Conservation (phyloP, 2,797 vertebrate species). For the Hippopotamyrus pictus region DNA sequence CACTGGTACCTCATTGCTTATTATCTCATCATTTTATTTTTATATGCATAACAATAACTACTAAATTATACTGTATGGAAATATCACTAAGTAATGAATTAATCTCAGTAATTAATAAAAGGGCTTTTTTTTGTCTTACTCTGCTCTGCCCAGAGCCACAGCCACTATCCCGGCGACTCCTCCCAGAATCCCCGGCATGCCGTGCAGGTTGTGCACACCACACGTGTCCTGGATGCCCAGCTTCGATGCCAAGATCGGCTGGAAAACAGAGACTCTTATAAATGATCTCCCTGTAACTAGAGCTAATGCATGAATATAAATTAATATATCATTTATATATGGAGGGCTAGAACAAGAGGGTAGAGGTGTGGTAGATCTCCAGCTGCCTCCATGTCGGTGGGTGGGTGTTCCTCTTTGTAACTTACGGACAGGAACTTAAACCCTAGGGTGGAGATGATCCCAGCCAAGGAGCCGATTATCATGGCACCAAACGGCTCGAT, state of each 20-base stretch:
- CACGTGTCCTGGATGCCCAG: constrained; percentile 90
- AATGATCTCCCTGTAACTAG: not conserved
- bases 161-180: constrained; percentile 77
- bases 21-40: not conserved
- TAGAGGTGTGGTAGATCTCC: not conserved
- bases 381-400: not conserved
- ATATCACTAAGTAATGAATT: not conserved
- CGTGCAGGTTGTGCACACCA: constrained; percentile 93
- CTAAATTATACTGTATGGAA: not conserved
- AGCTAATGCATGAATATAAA: not conserved
- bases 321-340: not conserved
- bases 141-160: constrained; percentile 43
- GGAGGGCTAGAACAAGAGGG: not conserved
- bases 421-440: constrained; percentile 82
- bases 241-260: constrained; percentile 78
- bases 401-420: constrained; percentile 22
- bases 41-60: not conserved
- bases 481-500: constrained; percentile 75
- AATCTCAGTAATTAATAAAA: constrained; percentile 3
- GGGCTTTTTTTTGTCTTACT: constrained; percentile 38
- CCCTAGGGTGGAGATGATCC: constrained; percentile 78
- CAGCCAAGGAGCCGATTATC: constrained; percentile 80
- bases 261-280: constrained; percentile 30
- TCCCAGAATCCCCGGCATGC: constrained; percentile 86
- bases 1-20: not conserved